These are phyloP conservation scores for Drosophila kikkawai DNA, from an alignment of 1,140 invertebrate species.

Conservation along the genomic window DNA sequence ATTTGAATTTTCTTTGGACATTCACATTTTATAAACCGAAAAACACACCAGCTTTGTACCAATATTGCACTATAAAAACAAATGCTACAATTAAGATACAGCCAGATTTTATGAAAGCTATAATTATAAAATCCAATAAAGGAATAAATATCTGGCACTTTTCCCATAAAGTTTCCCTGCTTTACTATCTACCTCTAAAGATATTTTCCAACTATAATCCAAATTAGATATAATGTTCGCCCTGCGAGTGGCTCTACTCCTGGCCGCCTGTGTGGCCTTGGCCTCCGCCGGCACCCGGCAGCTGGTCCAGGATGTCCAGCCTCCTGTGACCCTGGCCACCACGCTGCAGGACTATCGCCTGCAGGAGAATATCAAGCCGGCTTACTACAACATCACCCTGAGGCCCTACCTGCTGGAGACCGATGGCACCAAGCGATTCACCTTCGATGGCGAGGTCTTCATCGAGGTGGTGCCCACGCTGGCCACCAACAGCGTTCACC, in stretches of 20 bases:
- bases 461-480: constrained; percentile 85
- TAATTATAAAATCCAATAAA: not conserved
- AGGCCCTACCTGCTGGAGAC: constrained; percentile 86
- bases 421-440: constrained; percentile 86
- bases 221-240: constrained; percentile 42
- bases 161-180: no score
- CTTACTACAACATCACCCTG: constrained; percentile 88
- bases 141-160: not conserved
- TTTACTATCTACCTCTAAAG: not conserved
- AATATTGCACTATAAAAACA: no score
- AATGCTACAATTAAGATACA: not conserved
- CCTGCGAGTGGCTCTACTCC: constrained; percentile 49
- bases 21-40: not conserved
- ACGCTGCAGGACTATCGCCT: constrained; percentile 60
- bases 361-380: constrained; percentile 84
- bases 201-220: not conserved
- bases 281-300: constrained; percentile 30
- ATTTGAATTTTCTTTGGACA: no score
- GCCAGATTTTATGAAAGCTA: constrained; percentile 2
- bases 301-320: constrained; percentile 26
- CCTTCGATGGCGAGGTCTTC: constrained; percentile 87
- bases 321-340: constrained; percentile 30
- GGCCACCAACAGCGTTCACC: constrained; percentile 85
- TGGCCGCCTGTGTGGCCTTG: constrained; percentile 54
- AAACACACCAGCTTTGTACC: not conserved